phyloP scores from a whole-genome alignment of 2,888 invertebrate species.

The Scaptomyza caliginosa region DNA sequence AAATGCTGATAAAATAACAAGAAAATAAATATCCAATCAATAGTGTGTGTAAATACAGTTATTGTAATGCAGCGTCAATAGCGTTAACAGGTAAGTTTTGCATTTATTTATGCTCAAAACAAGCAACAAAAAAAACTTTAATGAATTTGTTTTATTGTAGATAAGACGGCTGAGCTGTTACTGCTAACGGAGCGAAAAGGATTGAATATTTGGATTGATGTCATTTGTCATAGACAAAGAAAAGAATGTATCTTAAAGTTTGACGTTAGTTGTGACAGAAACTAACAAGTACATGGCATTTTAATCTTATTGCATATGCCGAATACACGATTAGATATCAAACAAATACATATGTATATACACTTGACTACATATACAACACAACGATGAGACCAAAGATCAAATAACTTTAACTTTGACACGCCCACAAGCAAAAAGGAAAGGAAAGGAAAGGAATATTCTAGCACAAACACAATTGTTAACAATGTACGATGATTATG shows the following conservation, averaged over 20 bases:
- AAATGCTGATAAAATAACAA: conserved; percentile 11
- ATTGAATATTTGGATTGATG: too few species aligned
- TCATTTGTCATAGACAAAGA: neutral
- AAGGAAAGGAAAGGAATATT: conserved; percentile 7
- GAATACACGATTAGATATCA: conserved; percentile 25
- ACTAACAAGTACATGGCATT: too few species aligned
- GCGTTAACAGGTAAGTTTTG: conserved; percentile 15
- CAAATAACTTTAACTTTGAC: neutral
- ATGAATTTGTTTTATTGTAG: conserved; percentile 9
- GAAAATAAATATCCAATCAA: too few species aligned
- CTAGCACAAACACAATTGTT: neutral
- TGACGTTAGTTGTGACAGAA: neutral
- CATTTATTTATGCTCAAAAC: neutral
- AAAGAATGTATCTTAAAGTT: neutral
- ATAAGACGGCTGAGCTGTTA: neutral
- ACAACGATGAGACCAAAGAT: conserved; percentile 4
- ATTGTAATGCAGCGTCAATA: neutral
- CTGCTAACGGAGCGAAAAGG: neutral
- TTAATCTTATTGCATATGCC: conserved; percentile 5
- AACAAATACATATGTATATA: neutral
- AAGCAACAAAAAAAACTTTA: neutral
- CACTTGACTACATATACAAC: conserved; percentile 1
- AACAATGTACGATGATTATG: neutral
- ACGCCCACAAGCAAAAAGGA: neutral
- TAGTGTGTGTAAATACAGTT: conserved; percentile 8